Percentiles rank a stretch among this genome's conserved stretches.
phyloP scores from a whole-genome alignment of 1,140 invertebrate genomes.

The Lordiphosa stackelbergi region DNA sequence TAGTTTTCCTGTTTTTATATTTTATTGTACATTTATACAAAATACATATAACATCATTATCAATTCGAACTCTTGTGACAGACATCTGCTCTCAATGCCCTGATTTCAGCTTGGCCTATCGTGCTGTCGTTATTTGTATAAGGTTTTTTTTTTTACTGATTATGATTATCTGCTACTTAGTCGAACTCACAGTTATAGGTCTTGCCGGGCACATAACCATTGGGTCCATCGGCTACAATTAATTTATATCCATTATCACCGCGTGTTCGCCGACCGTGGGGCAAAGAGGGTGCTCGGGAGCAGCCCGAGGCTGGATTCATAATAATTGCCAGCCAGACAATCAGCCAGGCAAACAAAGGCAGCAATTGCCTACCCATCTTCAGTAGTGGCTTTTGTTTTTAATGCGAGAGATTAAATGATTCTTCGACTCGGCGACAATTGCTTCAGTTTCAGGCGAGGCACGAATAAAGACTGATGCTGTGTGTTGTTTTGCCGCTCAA shows the following conservation, averaged over 20 bases:
- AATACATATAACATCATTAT: too few species aligned
- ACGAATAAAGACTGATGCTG: slow-evolving; percentile 42
- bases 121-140: neutral
- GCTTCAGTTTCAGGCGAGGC: slow-evolving; percentile 31
- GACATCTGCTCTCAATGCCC: too few species aligned
- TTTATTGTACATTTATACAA: too few species aligned
- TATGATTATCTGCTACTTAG: slow-evolving; percentile 28
- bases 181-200: slow-evolving; percentile 85
- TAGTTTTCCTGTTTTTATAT: too few species aligned
- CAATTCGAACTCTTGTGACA: too few species aligned
- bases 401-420: slow-evolving; percentile 8
- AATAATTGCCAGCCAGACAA: slow-evolving; percentile 57
- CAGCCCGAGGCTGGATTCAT: slow-evolving; percentile 51
- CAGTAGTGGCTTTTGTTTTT: slow-evolving; percentile 25
- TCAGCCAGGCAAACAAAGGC: slow-evolving; percentile 34
- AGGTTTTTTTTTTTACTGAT: slow-evolving; percentile 23
- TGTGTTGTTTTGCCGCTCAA: slow-evolving; percentile 9
- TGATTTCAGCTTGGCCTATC: too few species aligned
- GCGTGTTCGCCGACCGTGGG: slow-evolving; percentile 73
- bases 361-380: slow-evolving; percentile 35
- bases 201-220: slow-evolving; percentile 87
- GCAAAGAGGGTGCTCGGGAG: slow-evolving; percentile 69
- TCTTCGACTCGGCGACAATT: slow-evolving; percentile 21
- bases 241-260: slow-evolving; percentile 90
- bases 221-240: slow-evolving; percentile 84